phyloP scores from a whole-genome alignment of 2,888 invertebrate genomes.

The Drosophila aldrichi region DNA sequence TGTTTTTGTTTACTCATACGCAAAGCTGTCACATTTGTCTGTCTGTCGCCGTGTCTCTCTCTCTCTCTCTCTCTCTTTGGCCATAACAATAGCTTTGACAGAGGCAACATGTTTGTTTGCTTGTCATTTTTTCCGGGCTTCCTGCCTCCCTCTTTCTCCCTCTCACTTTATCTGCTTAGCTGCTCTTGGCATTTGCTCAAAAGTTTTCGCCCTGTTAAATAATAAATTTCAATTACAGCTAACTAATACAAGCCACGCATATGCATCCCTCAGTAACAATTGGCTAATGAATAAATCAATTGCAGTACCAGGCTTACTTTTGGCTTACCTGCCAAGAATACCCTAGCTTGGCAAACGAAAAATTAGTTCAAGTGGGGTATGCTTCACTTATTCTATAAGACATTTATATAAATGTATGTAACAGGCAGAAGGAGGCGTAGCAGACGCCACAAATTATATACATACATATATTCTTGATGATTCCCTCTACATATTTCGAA shows the following conservation, averaged over 20 bases:
- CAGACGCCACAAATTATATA: too few species aligned
- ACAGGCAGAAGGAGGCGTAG: too few species aligned
- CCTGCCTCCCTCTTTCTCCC: background rate
- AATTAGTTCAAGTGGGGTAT: background rate
- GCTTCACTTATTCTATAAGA: background rate
- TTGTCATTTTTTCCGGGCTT: slow-evolving; percentile 16
- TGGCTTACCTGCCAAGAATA: slow-evolving; percentile 4
- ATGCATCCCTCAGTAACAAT: slow-evolving; percentile 34
- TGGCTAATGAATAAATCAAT: slow-evolving; percentile 62
- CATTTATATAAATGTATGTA: too few species aligned
- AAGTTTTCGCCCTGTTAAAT: slow-evolving; percentile 52
- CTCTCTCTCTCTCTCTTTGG: background rate
- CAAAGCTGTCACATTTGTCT: slow-evolving; percentile 28
- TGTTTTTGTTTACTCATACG: slow-evolving; percentile 23
- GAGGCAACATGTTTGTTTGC: slow-evolving; percentile 15
- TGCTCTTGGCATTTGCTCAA: slow-evolving; percentile 39
- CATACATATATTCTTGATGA: too few species aligned
- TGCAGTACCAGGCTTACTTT: slow-evolving; percentile 11
- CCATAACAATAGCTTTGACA: slow-evolving; percentile 23
- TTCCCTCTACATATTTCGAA: too few species aligned
- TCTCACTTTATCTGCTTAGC: slow-evolving; percentile 8
- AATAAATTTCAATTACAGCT: slow-evolving; percentile 70
- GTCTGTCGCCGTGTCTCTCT: background rate
- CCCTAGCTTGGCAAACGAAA: background rate
- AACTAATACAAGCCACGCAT: slow-evolving; percentile 32